phyloP scores from a whole-genome alignment of 2,113 vertebrate species.

The Seriola aureovittata region DNA sequence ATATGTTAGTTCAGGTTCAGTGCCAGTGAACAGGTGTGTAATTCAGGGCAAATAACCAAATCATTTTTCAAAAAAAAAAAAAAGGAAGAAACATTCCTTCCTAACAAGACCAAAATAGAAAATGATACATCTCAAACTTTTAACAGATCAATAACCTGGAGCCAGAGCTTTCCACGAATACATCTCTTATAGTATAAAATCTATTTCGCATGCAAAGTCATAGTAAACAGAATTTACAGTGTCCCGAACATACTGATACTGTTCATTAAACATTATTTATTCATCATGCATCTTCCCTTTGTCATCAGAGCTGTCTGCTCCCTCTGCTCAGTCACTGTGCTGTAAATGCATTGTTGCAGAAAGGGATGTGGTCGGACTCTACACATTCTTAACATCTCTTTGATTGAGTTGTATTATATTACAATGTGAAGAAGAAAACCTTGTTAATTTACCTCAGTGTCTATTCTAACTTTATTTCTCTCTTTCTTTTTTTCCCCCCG shows the following conservation, averaged over 20 bases:
- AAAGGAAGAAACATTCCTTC: background rate
- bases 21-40: background rate
- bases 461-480: conserved; percentile 58
- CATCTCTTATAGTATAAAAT: too few relatives aligned
- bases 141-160: background rate
- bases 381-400: background rate
- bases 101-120: background rate
- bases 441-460: conserved; percentile 21
- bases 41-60: background rate
- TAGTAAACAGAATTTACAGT: too few relatives aligned
- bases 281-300: background rate
- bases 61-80: background rate
- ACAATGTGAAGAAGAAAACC: conserved; percentile 19
- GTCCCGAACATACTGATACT: background rate
- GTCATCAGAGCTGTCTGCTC: background rate
- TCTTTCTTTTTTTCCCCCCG: conserved; percentile 40
- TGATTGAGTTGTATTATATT: background rate
- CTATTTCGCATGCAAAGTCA: too few relatives aligned
- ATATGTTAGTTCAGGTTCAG: background rate
- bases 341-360: background rate
- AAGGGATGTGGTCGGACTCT: background rate
- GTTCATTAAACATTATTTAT: background rate
- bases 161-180: too few relatives aligned
- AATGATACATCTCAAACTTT: background rate
- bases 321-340: background rate